Evolutionary conservation across 2,113 vertebrate species (phyloP), one percentile per base, ranked within the genome.

Genomic region (Paratilapia polleni): DNA sequence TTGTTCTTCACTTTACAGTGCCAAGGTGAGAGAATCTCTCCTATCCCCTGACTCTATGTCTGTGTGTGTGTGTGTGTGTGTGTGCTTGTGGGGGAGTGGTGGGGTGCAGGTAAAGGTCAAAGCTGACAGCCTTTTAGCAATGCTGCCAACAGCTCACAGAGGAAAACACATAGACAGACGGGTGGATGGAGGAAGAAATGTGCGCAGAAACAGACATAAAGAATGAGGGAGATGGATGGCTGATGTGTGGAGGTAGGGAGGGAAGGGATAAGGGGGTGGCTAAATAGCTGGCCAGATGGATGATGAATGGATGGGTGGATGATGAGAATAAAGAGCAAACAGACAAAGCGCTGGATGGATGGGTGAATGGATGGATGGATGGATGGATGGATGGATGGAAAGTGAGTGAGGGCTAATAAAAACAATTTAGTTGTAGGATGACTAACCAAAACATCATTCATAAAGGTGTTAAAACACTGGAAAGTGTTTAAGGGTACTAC

Each of bases 81-180:
- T 10, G 34, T 76, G 80, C n/a, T n/a, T n/a, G n/a, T n/a, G 54
- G 19, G 63, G 31, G 66, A 8, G 75, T 22, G 26, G 52, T 20
- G n/a, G 54, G 34, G 26, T 60, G 64, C 70, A 88, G 87, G 81
- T 91, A 94, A 95, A 94, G 94, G 94, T 93, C 93, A 93, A 78
- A 84, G 87, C 94, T 94, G 94, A 93, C 94, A 95, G 87, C 85
- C 86, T 86, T 91, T 94, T 93, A 93, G 89, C 88, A 81, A 86
- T 70, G 86, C 84, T 91, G 85, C 89, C 91, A 91, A 90, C 89
- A 82, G 87, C 20, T 38, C 64, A 41, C 75, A 54, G 79, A 89
- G 43, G 57, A 91, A 91, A 91, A 91, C 77, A 87, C 86, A 85
- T 4, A 84, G 82, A 87, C 73, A 60, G 70, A 87, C 73, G 60